These are phyloP conservation scores for Diarsia mendica DNA, from an alignment of 2,888 invertebrate species.

Conservation along the genomic window DNA sequence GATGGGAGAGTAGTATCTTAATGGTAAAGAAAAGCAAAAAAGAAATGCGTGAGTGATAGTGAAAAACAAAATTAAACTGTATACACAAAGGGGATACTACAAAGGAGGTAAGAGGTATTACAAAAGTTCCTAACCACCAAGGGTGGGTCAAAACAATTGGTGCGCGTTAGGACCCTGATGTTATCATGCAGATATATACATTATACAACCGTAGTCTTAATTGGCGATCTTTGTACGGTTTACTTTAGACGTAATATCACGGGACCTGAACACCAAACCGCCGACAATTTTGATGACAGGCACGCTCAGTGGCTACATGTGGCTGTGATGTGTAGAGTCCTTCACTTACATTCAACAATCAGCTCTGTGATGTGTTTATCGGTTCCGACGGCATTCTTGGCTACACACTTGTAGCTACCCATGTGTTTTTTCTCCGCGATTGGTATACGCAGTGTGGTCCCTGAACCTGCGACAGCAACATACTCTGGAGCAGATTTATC, in stretches of 20 bases:
- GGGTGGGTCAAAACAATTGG: too few relatives aligned
- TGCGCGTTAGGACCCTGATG: neutral
- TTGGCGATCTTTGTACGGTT: neutral
- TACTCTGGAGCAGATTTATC: conserved; percentile 2
- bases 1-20: too few relatives aligned
- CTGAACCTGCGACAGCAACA: conserved; percentile 6
- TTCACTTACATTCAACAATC: conserved; percentile 57
- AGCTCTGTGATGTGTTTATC: conserved; percentile 45
- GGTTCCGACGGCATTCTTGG: conserved; percentile 33
- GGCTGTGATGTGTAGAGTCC: too few relatives aligned
- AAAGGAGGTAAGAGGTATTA: too few relatives aligned
- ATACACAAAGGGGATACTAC: too few relatives aligned
- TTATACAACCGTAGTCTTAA: too few relatives aligned
- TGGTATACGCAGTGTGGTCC: conserved; percentile 16
- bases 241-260: too few relatives aligned
- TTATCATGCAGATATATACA: neutral
- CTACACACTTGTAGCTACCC: conserved; percentile 52
- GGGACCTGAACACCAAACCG: too few relatives aligned
- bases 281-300: too few relatives aligned
- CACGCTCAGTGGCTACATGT: too few relatives aligned
- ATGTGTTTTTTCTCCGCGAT: conserved; percentile 23
- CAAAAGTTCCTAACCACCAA: too few relatives aligned
- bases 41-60: neutral
- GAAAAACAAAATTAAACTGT: neutral
- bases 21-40: neutral